Evolutionary conservation across 2,113 vertebrate species (phyloP).

Genomic region (Geothlypis trichas): DNA sequence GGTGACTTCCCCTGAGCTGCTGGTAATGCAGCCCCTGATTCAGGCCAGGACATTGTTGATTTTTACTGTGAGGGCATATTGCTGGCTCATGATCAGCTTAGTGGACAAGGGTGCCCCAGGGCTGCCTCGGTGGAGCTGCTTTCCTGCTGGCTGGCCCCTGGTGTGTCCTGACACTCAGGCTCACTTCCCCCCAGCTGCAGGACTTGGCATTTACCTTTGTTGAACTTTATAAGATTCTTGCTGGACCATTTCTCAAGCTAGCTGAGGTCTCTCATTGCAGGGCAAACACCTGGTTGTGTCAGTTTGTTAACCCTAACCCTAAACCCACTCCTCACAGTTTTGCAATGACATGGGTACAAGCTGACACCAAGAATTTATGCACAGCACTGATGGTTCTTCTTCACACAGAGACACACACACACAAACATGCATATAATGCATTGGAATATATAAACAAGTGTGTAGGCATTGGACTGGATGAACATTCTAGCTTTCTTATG

Average conservation of each 20-base stretch:
- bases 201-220: neutral
- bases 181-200: neutral
- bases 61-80: neutral
- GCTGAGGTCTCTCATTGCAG: neutral
- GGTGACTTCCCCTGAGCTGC: neutral
- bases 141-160: neutral
- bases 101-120: neutral
- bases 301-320: neutral
- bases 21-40: neutral
- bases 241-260: neutral
- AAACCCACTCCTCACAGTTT: neutral
- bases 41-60: neutral
- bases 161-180: neutral
- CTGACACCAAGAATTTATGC: neutral
- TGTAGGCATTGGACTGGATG: neutral
- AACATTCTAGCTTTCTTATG: accelerated
- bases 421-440: neutral
- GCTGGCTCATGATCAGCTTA: neutral
- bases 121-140: neutral
- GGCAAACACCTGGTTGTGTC: neutral
- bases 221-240: neutral
- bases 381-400: neutral
- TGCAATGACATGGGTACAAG: neutral
- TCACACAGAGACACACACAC: neutral
- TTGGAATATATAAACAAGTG: neutral